Conservation (phyloP, 2,113 vertebrate genomes). For the Patagioenas fasciata region DNA sequence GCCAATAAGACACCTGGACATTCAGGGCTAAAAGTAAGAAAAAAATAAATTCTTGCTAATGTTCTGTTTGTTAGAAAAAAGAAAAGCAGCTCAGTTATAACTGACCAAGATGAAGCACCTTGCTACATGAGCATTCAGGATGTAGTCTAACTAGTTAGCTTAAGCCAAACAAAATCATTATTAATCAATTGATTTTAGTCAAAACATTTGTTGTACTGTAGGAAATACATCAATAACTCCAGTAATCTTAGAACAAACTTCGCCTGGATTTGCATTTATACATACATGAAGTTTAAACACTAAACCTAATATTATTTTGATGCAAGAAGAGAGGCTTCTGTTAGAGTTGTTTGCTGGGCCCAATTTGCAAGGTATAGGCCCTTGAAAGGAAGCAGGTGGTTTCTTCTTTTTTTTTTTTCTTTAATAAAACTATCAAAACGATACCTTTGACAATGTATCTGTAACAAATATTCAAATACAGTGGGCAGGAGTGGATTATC, state of each 20-base stretch:
- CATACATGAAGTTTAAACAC: background rate
- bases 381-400: background rate
- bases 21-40: background rate
- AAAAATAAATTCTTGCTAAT: background rate
- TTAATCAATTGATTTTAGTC: background rate
- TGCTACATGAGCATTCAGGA: background rate
- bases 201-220: background rate
- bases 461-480: background rate
- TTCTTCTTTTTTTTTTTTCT: background rate
- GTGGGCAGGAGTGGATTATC: background rate
- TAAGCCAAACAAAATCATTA: background rate
- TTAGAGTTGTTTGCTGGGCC: background rate
- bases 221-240: background rate
- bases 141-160: background rate
- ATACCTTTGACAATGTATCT: background rate
- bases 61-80: background rate
- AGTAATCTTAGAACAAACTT: background rate
- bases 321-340: background rate
- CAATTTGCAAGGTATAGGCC: background rate
- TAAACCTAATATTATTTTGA: background rate
- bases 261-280: background rate
- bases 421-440: background rate
- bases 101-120: background rate
- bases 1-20: background rate
- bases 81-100: background rate